Conservation (phyloP, 2,797 vertebrate genomes). For the Spheniscus humboldti region DNA sequence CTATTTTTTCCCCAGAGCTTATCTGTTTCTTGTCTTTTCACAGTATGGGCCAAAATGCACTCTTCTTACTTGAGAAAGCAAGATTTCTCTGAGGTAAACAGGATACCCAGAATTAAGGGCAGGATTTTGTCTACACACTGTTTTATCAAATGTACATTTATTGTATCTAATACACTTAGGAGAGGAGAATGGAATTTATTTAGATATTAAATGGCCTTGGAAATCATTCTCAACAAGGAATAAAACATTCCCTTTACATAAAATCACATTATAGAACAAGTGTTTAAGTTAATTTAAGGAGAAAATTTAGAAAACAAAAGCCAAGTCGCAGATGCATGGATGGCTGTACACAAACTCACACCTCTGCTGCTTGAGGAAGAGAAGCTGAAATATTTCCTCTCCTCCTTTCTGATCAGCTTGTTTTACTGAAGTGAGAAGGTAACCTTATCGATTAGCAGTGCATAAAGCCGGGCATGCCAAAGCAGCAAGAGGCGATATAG, state of each 20-base stretch:
- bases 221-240: conserved; percentile 44
- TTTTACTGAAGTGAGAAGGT: conserved; percentile 35
- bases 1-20: neutral
- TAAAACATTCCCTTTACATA: conserved; percentile 23
- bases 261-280: conserved; percentile 12
- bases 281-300: conserved; percentile 34
- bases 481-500: neutral
- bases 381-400: conserved; percentile 21
- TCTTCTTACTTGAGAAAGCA: neutral
- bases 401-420: neutral
- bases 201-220: conserved; percentile 15
- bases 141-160: conserved; percentile 10
- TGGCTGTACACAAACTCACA: neutral
- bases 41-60: neutral
- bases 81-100: conserved; percentile 33
- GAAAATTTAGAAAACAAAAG: conserved; percentile 41
- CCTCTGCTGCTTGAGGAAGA: neutral
- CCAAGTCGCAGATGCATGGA: neutral
- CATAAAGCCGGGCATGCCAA: conserved; percentile 12
- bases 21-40: neutral
- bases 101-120: conserved; percentile 27
- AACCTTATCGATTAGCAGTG: conserved; percentile 7
- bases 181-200: conserved; percentile 33
- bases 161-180: neutral
- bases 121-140: conserved; percentile 24